Conservation (phyloP, 1,140 invertebrate genomes). For the Drosophila parvula region DNA sequence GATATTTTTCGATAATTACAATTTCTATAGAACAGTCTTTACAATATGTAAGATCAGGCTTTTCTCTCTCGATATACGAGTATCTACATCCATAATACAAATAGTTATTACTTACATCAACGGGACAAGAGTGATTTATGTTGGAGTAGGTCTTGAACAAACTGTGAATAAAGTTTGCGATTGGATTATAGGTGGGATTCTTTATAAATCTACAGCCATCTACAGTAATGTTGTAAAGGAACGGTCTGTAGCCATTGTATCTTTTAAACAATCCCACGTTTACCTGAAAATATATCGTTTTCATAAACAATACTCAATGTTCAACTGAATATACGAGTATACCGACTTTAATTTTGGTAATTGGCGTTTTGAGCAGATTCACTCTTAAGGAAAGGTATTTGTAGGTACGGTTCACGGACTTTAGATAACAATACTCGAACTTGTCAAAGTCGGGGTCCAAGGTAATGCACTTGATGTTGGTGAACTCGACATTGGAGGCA, state of each 20-base stretch:
- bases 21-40: too few relatives aligned
- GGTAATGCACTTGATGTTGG: slow-evolving; percentile 1
- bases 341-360: not conserved
- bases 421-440: not conserved
- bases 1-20: too few relatives aligned
- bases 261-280: not conserved
- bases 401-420: slow-evolving; percentile 2
- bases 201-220: not conserved
- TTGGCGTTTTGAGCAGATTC: not conserved
- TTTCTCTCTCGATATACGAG: too few relatives aligned
- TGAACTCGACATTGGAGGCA: not conserved
- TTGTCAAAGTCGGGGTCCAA: not conserved
- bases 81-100: too few relatives aligned
- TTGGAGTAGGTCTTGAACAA: slow-evolving; percentile 1
- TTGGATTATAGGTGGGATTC: not conserved
- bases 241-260: slow-evolving; percentile 1
- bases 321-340: too few relatives aligned
- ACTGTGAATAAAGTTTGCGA: not conserved
- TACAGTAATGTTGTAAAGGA: not conserved
- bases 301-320: not conserved
- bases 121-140: not conserved
- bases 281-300: not conserved
- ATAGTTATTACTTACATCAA: not conserved
- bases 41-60: too few relatives aligned
- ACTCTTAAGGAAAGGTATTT: slow-evolving; percentile 2